Percentiles rank a stretch among this genome's conserved stretches.
Evolutionary conservation across 2,888 invertebrate species (phyloP).

Genomic region (Eurytoma adleriae): DNA sequence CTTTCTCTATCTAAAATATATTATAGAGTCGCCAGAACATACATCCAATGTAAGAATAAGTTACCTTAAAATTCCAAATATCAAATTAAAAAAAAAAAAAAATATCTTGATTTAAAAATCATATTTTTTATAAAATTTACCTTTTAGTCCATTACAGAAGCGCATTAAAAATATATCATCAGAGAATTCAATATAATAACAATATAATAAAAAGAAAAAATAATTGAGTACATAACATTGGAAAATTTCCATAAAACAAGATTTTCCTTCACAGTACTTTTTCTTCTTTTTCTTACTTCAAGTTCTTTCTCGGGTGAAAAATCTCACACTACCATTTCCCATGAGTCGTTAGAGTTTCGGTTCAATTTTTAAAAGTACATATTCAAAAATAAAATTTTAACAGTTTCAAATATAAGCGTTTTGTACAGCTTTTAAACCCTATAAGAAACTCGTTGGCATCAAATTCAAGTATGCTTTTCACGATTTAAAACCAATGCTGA

Average conservation of each 20-base stretch:
- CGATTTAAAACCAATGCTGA: neutral
- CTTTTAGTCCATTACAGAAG: conserved; percentile 14
- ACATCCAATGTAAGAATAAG: conserved; percentile 20
- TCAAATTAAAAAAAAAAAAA: conserved; percentile 29
- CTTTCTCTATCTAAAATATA: conserved; percentile 16
- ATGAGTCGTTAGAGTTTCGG: conserved; percentile 27
- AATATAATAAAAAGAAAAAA: conserved; percentile 19
- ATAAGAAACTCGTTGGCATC: conserved; percentile 37
- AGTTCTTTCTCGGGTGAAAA: conserved; percentile 14
- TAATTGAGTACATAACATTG: neutral
- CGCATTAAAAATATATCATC: conserved; percentile 1
- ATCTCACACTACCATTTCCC: neutral
- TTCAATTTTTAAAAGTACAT: conserved; percentile 34
- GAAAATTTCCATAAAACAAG: neutral
- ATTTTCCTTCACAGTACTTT: neutral
- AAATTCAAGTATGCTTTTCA: neutral
- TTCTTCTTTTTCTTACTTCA: conserved; percentile 7
- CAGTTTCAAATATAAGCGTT: conserved; percentile 52
- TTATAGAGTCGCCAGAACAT: conserved; percentile 12
- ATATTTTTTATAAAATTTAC: conserved; percentile 19
- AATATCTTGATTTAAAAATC: conserved; percentile 34
- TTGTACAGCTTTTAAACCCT: conserved; percentile 51
- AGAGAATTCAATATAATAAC: neutral
- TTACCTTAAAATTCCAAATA: conserved; percentile 22
- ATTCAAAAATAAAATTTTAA: conserved; percentile 56